These are phyloP conservation scores for Amblyopsis rosae DNA, from an alignment of 2,113 vertebrate genomes.

Conservation along the genomic window DNA sequence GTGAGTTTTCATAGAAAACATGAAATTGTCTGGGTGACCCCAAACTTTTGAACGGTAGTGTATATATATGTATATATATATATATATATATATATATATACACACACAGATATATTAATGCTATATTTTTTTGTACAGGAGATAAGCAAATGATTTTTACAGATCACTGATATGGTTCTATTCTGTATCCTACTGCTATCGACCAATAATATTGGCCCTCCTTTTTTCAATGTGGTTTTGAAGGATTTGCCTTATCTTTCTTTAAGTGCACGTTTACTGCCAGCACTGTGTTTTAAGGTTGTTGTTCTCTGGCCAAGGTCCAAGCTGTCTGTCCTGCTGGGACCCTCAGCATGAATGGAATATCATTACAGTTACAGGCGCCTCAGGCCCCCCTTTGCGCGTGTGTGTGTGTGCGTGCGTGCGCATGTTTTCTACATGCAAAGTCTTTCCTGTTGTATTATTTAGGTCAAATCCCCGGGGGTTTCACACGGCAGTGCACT, in stretches of 20 bases:
- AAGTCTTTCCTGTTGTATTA: conserved; percentile 34
- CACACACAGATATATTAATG: too few relatives aligned
- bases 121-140: too few relatives aligned
- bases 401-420: background rate
- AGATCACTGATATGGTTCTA: too few relatives aligned
- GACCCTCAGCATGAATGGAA: conserved; percentile 1
- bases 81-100: too few relatives aligned
- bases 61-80: too few relatives aligned
- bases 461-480: conserved; percentile 61
- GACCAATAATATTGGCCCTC: too few relatives aligned
- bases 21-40: too few relatives aligned
- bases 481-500: conserved; percentile 45
- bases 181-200: too few relatives aligned
- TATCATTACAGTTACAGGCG: conserved; percentile 26
- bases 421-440: background rate
- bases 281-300: conserved; percentile 7
- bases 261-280: background rate
- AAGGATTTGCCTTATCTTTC: background rate
- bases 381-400: background rate
- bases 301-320: conserved; percentile 24
- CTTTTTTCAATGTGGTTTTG: background rate
- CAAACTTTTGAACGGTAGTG: too few relatives aligned
- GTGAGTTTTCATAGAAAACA: too few relatives aligned
- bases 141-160: too few relatives aligned
- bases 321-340: conserved; percentile 24